Conservation (phyloP, 2,888 invertebrate species). For the Hydraecia micacea region DNA sequence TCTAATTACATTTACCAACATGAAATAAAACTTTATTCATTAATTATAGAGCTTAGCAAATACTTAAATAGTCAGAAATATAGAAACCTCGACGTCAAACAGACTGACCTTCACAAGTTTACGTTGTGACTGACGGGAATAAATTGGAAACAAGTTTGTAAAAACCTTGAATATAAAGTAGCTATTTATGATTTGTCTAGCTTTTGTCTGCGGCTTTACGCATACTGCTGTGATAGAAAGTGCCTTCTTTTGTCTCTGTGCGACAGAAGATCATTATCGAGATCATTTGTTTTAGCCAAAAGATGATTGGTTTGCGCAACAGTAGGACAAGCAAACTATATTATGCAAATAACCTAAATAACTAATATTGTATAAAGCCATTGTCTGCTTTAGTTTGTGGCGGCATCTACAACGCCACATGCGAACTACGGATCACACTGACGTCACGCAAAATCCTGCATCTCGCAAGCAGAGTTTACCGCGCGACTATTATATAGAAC, state of each 20-base stretch:
- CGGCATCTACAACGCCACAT: background rate
- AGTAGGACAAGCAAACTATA: background rate
- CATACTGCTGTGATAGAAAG: background rate
- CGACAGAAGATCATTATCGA: background rate
- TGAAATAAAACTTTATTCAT: slow-evolving; percentile 53
- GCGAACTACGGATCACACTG: background rate
- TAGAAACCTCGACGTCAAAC: slow-evolving; percentile 41
- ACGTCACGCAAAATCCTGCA: background rate
- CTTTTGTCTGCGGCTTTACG: background rate
- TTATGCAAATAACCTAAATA: background rate
- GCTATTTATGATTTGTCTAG: slow-evolving; percentile 24
- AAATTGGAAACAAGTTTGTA: slow-evolving; percentile 47
- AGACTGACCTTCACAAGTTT: slow-evolving; percentile 52
- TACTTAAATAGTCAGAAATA: slow-evolving; percentile 52
- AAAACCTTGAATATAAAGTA: slow-evolving; percentile 47
- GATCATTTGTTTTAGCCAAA: background rate
- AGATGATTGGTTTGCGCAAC: background rate
- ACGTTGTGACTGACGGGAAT: slow-evolving; percentile 42
- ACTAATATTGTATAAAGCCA: background rate
- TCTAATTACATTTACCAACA: slow-evolving; percentile 29
- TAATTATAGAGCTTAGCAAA: slow-evolving; percentile 51
- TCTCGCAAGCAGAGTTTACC: background rate
- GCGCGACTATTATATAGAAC: background rate
- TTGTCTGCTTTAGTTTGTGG: background rate
- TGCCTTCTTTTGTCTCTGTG: background rate